Conservation (phyloP, 2,888 invertebrate species). For the Drosophila falleni region DNA sequence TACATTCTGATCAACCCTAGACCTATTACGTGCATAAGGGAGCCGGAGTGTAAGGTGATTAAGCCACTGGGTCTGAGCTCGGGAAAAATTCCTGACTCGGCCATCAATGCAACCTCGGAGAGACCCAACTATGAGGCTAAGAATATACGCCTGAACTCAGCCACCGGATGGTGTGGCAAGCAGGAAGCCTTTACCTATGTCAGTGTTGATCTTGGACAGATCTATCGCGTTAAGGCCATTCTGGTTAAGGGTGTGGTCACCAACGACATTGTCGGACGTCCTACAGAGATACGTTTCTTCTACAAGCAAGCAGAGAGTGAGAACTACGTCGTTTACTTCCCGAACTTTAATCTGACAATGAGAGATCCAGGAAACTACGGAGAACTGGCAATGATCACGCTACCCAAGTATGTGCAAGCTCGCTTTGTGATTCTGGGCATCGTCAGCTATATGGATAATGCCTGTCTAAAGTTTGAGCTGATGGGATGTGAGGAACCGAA, state of each 20-base stretch:
- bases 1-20: conserved; percentile 96
- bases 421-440: conserved; percentile 97
- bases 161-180: conserved; percentile 98
- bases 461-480: conserved; percentile 97
- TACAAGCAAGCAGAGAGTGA: conserved; percentile 97
- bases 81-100: conserved; percentile 96
- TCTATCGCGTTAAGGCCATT: conserved; percentile 96
- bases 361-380: conserved; percentile 98
- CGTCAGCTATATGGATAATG: conserved; percentile 98
- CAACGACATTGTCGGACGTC: conserved; percentile 97
- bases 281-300: conserved; percentile 98
- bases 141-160: conserved; percentile 95
- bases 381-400: conserved; percentile 97
- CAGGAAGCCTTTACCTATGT: conserved; percentile 98
- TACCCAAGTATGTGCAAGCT: conserved; percentile 97
- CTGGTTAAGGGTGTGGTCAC: conserved; percentile 97
- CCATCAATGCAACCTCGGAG: conserved; percentile 97
- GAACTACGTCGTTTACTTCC: conserved; percentile 98
- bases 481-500: conserved; percentile 97
- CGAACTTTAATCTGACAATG: conserved; percentile 97
- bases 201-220: conserved; percentile 96
- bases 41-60: conserved; percentile 97
- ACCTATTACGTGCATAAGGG: conserved; percentile 95
- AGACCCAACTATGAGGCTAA: conserved; percentile 96
- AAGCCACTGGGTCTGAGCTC: conserved; percentile 96